Evolutionary conservation across 2,888 invertebrate genomes (phyloP), one percentile per base, ranked within the genome.

Genomic region (Nezara viridula): DNA sequence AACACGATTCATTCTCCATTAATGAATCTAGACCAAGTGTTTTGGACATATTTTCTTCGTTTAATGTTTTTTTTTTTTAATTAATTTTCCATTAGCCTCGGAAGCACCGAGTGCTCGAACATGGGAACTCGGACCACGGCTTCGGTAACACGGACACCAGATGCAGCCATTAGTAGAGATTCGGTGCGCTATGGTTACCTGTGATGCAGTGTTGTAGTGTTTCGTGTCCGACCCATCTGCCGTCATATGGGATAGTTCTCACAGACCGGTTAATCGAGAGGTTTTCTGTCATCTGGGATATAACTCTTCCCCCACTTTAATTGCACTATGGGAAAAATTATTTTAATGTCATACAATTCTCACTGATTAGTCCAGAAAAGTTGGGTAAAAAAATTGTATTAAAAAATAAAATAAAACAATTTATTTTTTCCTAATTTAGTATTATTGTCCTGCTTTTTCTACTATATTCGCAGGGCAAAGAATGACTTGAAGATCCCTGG

Each of bases 131-230:
- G n/a, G n/a, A 44, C 81, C 44, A n/a, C 44, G 14, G 81, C n/a
- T 24, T 44, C 44, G 81, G 81, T 81, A 44, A 47, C 81, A 81
- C n/a, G 44, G 44, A n/a, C 81, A 44, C 24, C 81, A 81, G 40
- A 81, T 81, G 81, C 44, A 16, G 16, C 81, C 81, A 81, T 81
- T 81, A 81, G 44, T n/a, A 44, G 81, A 81, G 81, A 81, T 81
- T 81, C 81, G 81, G 81, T 81, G 81, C 81, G 81, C 81, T 81
- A 81, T 81, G 81, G 81, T 81, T 81, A 81, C 81, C 81, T 81
- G 81, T 14, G 40, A 47, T 81, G 40, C n/a, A 37, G 44, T 4
- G 81, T 5, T 12, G 12, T 47, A 14, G 81, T 44, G 81, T 81
- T 81, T 81, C 81, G 44, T 81, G 81, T 16, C 44, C 5, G n/a